Percentiles rank a stretch among this genome's conserved stretches.
Evolutionary conservation across 2,113 vertebrate genomes (phyloP).

Genomic region (Nestor notabilis): DNA sequence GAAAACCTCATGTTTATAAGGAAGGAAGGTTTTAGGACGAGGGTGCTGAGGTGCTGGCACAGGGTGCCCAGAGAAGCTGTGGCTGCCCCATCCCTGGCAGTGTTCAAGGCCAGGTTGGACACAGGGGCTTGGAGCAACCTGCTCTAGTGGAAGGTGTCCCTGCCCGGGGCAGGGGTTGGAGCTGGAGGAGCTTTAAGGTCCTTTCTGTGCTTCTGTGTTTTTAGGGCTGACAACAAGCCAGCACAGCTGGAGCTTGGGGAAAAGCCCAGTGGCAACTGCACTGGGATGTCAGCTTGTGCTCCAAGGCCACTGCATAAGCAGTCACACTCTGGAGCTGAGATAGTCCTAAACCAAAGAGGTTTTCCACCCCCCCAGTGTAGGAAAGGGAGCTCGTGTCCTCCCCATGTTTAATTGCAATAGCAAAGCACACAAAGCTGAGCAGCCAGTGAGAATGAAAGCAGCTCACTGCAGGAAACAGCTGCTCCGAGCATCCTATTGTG

Average conservation of each 20-base stretch:
- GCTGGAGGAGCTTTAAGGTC: not conserved
- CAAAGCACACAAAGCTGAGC: not conserved
- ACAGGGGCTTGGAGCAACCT: not conserved
- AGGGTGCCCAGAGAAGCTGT: not conserved
- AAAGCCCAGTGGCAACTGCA: not conserved
- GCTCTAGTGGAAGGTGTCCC: not conserved
- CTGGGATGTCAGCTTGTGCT: not conserved
- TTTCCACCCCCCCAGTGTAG: not conserved
- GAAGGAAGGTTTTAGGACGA: not conserved
- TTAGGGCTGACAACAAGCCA: not conserved
- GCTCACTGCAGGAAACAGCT: rapidly evolving
- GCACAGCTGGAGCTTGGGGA: not conserved
- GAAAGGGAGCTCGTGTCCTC: not conserved
- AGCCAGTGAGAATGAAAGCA: rapidly evolving
- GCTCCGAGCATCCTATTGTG: not conserved
- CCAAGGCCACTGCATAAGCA: not conserved
- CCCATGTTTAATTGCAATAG: rapidly evolving
- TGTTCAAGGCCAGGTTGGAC: rapidly evolving
- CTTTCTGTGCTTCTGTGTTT: not conserved
- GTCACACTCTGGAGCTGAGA: not conserved
- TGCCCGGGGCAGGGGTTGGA: rapidly evolving
- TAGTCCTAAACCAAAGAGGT: not conserved
- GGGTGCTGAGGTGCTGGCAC: rapidly evolving
- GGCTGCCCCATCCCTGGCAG: not conserved
- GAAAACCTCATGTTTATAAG: not conserved